Evolutionary conservation across 2,888 invertebrate species (phyloP).

Genomic region (Hirudinaria manillensis): DNA sequence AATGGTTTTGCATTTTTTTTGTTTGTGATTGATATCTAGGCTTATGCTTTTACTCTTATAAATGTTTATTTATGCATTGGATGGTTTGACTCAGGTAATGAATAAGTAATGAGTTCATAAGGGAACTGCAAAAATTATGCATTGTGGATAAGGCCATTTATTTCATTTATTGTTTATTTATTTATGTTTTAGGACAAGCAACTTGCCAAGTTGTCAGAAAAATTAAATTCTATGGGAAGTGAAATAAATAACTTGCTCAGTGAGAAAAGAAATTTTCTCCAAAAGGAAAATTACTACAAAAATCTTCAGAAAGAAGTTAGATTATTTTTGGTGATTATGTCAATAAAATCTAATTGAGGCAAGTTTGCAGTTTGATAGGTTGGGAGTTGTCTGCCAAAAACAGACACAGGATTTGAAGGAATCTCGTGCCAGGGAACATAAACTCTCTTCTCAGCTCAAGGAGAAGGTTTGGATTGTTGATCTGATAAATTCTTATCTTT

Average conservation of each 20-base stretch:
- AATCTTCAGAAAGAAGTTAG: not conserved
- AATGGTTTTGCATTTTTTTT: too few species aligned
- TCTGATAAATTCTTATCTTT: not conserved
- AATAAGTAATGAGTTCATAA: too few species aligned
- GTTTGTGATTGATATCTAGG: too few species aligned
- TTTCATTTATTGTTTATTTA: too few species aligned
- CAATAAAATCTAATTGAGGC: not conserved
- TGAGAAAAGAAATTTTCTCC: constrained; percentile 11
- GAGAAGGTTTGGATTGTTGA: not conserved
- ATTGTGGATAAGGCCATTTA: too few species aligned
- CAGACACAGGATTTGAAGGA: not conserved
- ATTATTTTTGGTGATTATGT: not conserved
- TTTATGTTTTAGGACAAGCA: not conserved
- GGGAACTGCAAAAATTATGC: too few species aligned
- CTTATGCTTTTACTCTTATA: too few species aligned
- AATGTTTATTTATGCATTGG: too few species aligned
- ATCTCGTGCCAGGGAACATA: not conserved
- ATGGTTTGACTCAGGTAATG: too few species aligned
- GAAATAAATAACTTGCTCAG: constrained; percentile 3
- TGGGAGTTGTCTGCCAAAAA: not conserved
- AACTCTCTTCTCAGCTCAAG: not conserved
- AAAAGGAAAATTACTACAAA: not conserved
- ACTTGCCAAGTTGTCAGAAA: not conserved
- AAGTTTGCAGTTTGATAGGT: not conserved
- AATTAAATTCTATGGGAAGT: not conserved